phyloP scores from a whole-genome alignment of 2,888 invertebrate species.

The Amphipoea lucens region DNA sequence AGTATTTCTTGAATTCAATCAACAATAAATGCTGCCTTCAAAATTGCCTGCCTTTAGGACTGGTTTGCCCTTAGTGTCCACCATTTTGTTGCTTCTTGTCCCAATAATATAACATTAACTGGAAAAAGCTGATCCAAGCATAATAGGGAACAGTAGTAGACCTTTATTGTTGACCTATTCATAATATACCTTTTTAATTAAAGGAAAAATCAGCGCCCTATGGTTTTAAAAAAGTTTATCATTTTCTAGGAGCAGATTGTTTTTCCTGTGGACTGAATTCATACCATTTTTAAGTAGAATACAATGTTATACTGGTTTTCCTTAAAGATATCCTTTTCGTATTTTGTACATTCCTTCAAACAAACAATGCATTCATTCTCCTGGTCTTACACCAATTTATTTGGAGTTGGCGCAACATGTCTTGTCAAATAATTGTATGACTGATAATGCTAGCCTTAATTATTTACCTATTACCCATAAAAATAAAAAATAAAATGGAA shows the following conservation, averaged over 20 bases:
- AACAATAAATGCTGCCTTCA: not conserved
- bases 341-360: not conserved
- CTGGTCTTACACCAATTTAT: no score
- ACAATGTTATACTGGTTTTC: not conserved
- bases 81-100: not conserved
- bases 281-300: not conserved
- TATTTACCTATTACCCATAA: slow-evolving; percentile 1
- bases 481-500: no score
- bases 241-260: not conserved
- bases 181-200: no score
- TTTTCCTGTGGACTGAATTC: not conserved
- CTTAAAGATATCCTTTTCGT: not conserved
- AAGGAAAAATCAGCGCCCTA: no score
- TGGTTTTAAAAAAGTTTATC: not conserved
- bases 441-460: not conserved
- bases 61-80: not conserved
- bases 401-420: no score
- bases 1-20: no score
- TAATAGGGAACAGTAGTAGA: not conserved
- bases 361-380: not conserved
- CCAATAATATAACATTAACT: not conserved
- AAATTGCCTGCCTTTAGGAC: not conserved
- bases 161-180: not conserved
- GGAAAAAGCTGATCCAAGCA: not conserved
- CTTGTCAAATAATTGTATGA: not conserved